Evolutionary conservation across 2,888 invertebrate genomes (phyloP), one percentile per base, ranked within the genome.

Genomic region (Cheilosia vulpina): DNA sequence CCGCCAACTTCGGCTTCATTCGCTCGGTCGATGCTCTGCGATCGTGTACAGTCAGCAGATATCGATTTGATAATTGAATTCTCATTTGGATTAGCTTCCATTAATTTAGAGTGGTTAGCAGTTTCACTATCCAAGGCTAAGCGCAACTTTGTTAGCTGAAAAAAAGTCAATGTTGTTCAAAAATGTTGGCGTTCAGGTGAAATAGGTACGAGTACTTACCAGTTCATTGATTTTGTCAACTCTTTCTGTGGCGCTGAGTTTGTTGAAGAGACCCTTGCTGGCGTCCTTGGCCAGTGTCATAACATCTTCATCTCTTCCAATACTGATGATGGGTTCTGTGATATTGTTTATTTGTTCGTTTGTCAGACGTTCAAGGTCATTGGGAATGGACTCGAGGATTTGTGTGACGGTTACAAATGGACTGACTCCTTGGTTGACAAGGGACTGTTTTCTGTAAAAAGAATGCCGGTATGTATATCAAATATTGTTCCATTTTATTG

Each of bases 251-350:
- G 95, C 94, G 21, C 95, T 93, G 88, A 97, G 93, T 88, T 94
- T 93, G 68, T 94, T 94, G 90, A 96, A 98, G 80, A 98, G 94
- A 89, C 95, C 95, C 90, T 95, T 96, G 57, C 98, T 98, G 85
- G 96, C 95, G 90, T 96, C 96, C 92, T 98, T 96, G 19, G 98
- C 98, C 88, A 96, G 94, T 76, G 96, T 96, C 93, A 98, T 97
- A 88, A 98, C 94, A 87, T 95, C 95, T 90, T 98, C 97, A 89
- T 96, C 96, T 87, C 89, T 89, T 0, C 89, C 87, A 21, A 90
- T 89, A 21, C 87, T 85, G 38, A 92, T 88, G n/a, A 92, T 89
- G 1, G 91, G 90, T 55, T 92, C 92, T 5, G 91, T 90, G 38
- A 92, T 89, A 24, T 87, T 82, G 15, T 87, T 81, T 2, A 92